Evolutionary conservation across 1,140 invertebrate species (phyloP), one percentile per base, ranked within the genome.

Genomic region (Delia radicum): DNA sequence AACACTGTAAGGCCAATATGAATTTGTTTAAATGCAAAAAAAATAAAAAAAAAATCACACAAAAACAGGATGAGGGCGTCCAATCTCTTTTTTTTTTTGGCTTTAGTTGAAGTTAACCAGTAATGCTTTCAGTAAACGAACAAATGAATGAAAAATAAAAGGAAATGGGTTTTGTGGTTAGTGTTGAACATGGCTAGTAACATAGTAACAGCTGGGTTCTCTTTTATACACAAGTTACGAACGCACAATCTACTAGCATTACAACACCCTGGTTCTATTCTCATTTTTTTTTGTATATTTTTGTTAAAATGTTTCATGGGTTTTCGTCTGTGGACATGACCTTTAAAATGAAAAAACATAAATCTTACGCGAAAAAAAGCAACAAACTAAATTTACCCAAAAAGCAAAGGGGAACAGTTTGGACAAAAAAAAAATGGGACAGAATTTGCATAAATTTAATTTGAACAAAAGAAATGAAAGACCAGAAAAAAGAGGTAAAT

Each of bases 361-460:
- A 69, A 69, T 69, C 65, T 69, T 69, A 33, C 65, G 65, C 65
- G 65, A 69, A 69, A 67, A 67, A 29, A 69, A n/a, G 31, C n/a
- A 69, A 67, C 28, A 65, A 8, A 62, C 61, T 3, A 13, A 65
- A 15, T n/a, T 29, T 13, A 31, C 21, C 2, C 29, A 69, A 21
- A 8, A 69, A 69, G 33, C 10, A 12, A 18, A 21, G 31, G n/a
- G 21, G 33, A 29, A 69, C 4, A 10, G 37, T 10, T 13, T 10
- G 37, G 10, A 3, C 10, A 21, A 18, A 8, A 8, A 21, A 33
- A 12, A 10, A 6, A 65, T 5, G 8, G n/a, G 18, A 37, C n/a
- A 33, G 65, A 69, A 69, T 69, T 69, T 69, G 65, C 65, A 69
- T 69, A 69, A 69, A 69, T 69, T 69, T 69, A 69, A 69, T 69